Percentiles rank a stretch among this genome's conserved stretches.
phyloP scores from a whole-genome alignment of 1,140 invertebrate species.

The Galleria mellonella region DNA sequence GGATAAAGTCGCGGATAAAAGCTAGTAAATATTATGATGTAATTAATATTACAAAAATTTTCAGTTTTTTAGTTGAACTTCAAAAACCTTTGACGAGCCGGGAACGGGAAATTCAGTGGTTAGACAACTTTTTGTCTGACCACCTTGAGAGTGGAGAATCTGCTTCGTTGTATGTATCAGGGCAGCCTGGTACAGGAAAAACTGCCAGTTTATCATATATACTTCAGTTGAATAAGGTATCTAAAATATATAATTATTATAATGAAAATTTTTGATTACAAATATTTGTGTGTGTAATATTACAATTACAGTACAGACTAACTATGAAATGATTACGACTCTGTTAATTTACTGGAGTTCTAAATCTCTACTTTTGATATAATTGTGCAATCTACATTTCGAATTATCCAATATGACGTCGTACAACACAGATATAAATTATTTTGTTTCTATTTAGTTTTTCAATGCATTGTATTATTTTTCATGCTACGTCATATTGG shows the following conservation, averaged over 20 bases:
- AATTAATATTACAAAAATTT: neutral
- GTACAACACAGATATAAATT: no score
- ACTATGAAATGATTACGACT: no score
- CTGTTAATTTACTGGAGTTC: no score
- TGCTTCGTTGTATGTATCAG: conserved; percentile 93
- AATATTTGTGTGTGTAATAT: neutral
- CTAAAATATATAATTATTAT: no score
- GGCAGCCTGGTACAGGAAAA: conserved; percentile 97
- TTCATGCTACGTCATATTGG: no score
- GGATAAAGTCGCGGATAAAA: conserved; percentile 6
- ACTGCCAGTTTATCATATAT: conserved; percentile 89
- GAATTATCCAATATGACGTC: no score
- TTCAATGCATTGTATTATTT: no score
- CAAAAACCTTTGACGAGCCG: conserved; percentile 80
- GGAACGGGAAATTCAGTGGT: conserved; percentile 82
- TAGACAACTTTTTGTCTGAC: conserved; percentile 81
- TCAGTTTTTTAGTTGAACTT: neutral
- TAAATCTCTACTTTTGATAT: no score
- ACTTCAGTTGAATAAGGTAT: conserved; percentile 76
- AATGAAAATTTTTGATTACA: neutral
- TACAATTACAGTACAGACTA: no score
- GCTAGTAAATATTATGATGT: neutral
- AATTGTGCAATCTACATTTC: no score
- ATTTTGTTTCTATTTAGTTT: no score
- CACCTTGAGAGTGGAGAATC: conserved; percentile 81